Evolutionary conservation across 2,113 vertebrate genomes (phyloP).

Genomic region (Chamaetylas fuelleborni): DNA sequence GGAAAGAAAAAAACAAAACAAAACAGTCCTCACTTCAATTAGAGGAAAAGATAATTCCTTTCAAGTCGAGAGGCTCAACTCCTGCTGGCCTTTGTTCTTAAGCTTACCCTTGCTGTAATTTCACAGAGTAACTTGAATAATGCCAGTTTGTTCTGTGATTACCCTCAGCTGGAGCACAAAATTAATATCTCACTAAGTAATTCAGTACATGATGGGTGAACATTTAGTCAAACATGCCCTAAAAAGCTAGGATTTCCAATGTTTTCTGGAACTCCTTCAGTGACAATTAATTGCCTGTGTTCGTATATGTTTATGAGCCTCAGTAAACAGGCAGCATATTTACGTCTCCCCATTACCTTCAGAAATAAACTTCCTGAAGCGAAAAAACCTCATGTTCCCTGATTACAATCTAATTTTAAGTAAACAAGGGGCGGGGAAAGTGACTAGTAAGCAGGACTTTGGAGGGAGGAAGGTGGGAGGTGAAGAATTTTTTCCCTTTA

Average conservation of each 20-base stretch:
- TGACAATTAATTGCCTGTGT: slow-evolving; percentile 70
- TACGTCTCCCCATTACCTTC: slow-evolving; percentile 65
- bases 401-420: slow-evolving; percentile 56
- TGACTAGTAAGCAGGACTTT: neutral
- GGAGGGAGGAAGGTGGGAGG: neutral
- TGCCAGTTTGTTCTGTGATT: slow-evolving; percentile 61
- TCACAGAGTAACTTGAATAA: slow-evolving; percentile 38
- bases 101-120: slow-evolving; percentile 27
- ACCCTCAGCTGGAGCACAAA: slow-evolving; percentile 58
- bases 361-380: slow-evolving; percentile 69
- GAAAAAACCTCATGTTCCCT: slow-evolving; percentile 46
- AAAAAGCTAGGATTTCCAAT: slow-evolving; percentile 52
- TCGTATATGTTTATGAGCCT: slow-evolving; percentile 69
- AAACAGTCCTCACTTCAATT: slow-evolving; percentile 35
- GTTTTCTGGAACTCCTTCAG: slow-evolving; percentile 55
- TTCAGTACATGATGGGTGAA: slow-evolving; percentile 56
- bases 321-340: slow-evolving; percentile 70
- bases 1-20: slow-evolving; percentile 51
- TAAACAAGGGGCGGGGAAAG: slow-evolving; percentile 6
- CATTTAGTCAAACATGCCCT: slow-evolving; percentile 63
- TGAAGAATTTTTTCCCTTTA: neutral
- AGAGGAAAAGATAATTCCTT: slow-evolving; percentile 66
- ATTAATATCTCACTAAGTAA: slow-evolving; percentile 71
- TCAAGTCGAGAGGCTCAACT: slow-evolving; percentile 54
- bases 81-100: slow-evolving; percentile 60